Evolutionary conservation across 1,140 invertebrate species (phyloP), one percentile per base, ranked within the genome.

Genomic region (Yoshiicerus persimilis): DNA sequence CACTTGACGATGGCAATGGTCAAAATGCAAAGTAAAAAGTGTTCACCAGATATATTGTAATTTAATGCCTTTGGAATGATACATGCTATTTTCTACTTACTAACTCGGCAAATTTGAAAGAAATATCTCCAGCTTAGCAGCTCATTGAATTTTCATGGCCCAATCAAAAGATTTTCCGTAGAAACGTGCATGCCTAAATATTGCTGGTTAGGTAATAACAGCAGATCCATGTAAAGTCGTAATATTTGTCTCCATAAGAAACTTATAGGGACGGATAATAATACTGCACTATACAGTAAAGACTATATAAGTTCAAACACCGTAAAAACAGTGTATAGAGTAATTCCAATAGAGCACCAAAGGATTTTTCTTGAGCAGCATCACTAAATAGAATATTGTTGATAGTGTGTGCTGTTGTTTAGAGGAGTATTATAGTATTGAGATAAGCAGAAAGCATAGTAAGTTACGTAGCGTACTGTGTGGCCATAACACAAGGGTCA

Each of bases 401-500:
- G n/a, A n/a, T n/a, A n/a, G n/a, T n/a, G n/a, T n/a, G n/a, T n/a
- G n/a, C n/a, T n/a, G n/a, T n/a, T n/a, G n/a, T n/a, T n/a, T n/a
- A n/a, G n/a, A n/a, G 1, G 39, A 41, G 1, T 47, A 11, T 20
- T 47, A 56, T 4, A 56, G 47, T n/a, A n/a, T n/a, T n/a, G n/a
- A n/a, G n/a, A n/a, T n/a, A n/a, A n/a, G n/a, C n/a, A n/a, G n/a
- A n/a, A n/a, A n/a, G n/a, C n/a, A n/a, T n/a, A n/a, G n/a, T n/a
- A n/a, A n/a, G n/a, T n/a, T n/a, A n/a, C n/a, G n/a, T 4, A 56
- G 47, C 47, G 13, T 62, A 86, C 75, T 88, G 88, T 88, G 88
- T 88, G 88, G 88, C 84, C 85, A 88, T 25, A 87, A 23, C 36
- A 88, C 25, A 39, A 88, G 87, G 87, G 87, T 88, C 87, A 88